Conservation (phyloP, 37 sponge, comb jelly and placozoan species). For the Agelas oroides region DNA sequence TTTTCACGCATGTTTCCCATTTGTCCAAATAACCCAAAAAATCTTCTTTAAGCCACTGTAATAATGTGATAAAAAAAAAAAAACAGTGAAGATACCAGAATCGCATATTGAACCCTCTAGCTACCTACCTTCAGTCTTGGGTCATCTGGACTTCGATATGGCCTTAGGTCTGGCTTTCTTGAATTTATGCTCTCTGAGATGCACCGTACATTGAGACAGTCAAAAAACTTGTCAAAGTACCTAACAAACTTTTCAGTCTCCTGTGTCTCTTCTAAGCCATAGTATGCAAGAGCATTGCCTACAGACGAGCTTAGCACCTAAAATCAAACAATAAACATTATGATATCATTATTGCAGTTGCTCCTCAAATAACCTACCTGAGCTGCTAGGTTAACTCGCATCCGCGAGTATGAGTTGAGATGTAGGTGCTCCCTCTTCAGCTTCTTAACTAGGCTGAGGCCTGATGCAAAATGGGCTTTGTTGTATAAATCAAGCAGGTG, state of each 20-base stretch:
- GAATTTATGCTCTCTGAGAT: not conserved
- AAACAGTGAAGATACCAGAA: no score
- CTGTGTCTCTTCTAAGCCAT: conserved; percentile 17
- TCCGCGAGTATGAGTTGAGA: conserved; percentile 43
- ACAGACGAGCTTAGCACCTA: conserved; percentile 57
- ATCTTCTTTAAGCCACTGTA: conserved; percentile 25
- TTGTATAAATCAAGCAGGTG: conserved; percentile 3
- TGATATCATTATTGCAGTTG: not conserved
- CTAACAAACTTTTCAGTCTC: conserved; percentile 24
- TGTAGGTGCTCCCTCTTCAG: conserved; percentile 12
- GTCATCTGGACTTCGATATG: conserved; percentile 39
- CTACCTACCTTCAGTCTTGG: conserved; percentile 46
- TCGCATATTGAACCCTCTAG: not conserved
- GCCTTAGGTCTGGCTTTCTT: conserved; percentile 52
- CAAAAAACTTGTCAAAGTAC: conserved; percentile 44
- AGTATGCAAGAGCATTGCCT: no score
- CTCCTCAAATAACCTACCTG: not conserved
- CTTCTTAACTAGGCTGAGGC: not conserved
- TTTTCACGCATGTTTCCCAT: conserved; percentile 24
- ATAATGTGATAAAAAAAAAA: not conserved
- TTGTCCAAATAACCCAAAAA: conserved; percentile 23
- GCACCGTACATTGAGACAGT: conserved; percentile 60
- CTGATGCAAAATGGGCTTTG: not conserved
- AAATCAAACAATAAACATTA: not conserved
- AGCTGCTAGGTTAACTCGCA: conserved; percentile 49